Conservation (phyloP, 2,113 vertebrate species). For the Mustelus asterias region DNA sequence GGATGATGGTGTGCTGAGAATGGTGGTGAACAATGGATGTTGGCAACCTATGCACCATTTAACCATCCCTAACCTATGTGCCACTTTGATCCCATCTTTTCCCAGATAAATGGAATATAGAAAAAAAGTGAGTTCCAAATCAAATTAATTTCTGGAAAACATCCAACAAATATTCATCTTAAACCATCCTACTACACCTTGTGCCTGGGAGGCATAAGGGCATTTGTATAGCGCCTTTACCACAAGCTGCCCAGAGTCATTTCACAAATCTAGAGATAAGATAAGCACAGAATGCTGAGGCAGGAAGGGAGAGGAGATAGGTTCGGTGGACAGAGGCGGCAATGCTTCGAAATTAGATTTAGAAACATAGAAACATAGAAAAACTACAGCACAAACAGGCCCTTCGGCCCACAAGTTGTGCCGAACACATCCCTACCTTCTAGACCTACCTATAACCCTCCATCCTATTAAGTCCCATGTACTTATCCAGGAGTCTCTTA, state of each 20-base stretch:
- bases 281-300: not conserved
- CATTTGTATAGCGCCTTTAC: not conserved
- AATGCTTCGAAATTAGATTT: not conserved
- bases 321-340: not conserved
- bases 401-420: no score
- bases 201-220: not conserved
- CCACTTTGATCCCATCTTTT: not conserved
- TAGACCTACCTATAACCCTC: no score
- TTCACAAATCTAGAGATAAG: not conserved
- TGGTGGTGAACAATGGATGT: not conserved
- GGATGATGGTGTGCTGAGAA: not conserved
- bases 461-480: no score
- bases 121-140: not conserved
- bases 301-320: not conserved
- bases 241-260: not conserved
- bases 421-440: no score
- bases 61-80: not conserved
- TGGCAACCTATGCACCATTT: not conserved
- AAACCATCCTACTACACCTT: not conserved
- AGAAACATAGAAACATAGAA: no score
- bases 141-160: not conserved
- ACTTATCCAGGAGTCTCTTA: no score
- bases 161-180: not conserved
- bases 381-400: no score
- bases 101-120: not conserved